Base-by-base conservation (phyloP, 1,140 invertebrate genomes). In the Macrostomum lignano region DNA sequence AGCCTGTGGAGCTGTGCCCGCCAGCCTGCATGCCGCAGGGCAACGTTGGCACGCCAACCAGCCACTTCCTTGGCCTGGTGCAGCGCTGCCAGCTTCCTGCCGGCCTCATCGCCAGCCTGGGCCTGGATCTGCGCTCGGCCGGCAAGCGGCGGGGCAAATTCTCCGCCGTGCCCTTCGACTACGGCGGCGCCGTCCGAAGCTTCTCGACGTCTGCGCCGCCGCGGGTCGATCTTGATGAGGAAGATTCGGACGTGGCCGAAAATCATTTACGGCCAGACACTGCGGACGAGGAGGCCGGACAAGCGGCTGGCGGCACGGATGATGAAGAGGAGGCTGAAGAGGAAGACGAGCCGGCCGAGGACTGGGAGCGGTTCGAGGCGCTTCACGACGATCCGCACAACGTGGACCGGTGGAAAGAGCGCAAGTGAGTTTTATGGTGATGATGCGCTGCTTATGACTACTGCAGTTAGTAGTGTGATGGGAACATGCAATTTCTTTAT, bases 11-110 rank as follows among this genome's bases (percentile, higher is more conserved):
- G 41, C 41, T 65, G 35, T 44, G 51, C 23, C 62, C 62, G 7
- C 62, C 62, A 17, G 36, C 42, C 33, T 35, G 60, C 3, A 61
- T 65, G 60, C 15, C 52, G 1, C 38, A 51, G 22, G 66, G 66
- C 17, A 68, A 68, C 52, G 62, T 68, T 25, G 66, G 66, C 15
- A 68, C 66, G 7, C 55, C 62, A 7, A 65, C 62, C 6, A 39
- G 38, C 21, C 44, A 53, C 25, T 67, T 68, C 44, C 36, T 67
- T 21, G 43, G 56, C 3, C 46, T 58, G 20, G 67, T 68, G 13
- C 44, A 48, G 25, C 38, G 52, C 23, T 68, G 66, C 45, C 41
- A 48, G 36, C 42, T 68, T 17, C 65, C 66, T 6, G 44, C 59
- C 17, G 46, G 42, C 6, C 26, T 68, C 3, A 66, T 68, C n/a